phyloP scores from a whole-genome alignment of 2,888 invertebrate species.

The Notodromas monacha region DNA sequence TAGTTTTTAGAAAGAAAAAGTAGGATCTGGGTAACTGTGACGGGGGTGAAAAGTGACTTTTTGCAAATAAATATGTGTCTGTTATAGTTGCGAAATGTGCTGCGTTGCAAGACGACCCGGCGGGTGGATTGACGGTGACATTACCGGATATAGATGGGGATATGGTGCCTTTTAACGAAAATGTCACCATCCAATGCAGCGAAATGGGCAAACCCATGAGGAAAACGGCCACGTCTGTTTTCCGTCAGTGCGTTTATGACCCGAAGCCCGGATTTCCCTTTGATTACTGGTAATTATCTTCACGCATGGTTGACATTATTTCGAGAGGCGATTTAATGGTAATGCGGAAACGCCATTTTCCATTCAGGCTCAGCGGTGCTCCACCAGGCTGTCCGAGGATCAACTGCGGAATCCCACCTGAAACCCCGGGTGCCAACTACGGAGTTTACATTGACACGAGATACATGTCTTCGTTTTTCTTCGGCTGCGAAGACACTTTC shows the following conservation, averaged over 20 bases:
- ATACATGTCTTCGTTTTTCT: slow-evolving; percentile 73
- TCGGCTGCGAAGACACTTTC: slow-evolving; percentile 68
- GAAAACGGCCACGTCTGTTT: slow-evolving; percentile 44
- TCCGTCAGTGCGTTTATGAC: slow-evolving; percentile 81
- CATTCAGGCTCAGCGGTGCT: slow-evolving; percentile 25
- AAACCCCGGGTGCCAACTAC: slow-evolving; percentile 74
- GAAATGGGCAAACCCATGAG: slow-evolving; percentile 40
- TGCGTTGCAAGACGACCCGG: slow-evolving; percentile 53
- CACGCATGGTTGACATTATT: no score
- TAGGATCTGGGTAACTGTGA: no score
- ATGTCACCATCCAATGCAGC: slow-evolving; percentile 51
- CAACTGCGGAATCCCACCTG: slow-evolving; percentile 64
- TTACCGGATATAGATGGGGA: slow-evolving; percentile 48
- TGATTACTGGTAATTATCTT: slow-evolving; percentile 37
- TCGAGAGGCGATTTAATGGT: no score
- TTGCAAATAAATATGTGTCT: no score
- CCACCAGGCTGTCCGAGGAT: slow-evolving; percentile 54
- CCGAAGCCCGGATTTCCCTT: slow-evolving; percentile 52
- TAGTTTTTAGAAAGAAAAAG: no score
- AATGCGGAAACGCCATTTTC: neutral
- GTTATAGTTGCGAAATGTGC: slow-evolving; percentile 51
- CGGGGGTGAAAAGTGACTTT: no score
- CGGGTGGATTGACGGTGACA: slow-evolving; percentile 43
- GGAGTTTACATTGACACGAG: slow-evolving; percentile 55
- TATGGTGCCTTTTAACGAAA: slow-evolving; percentile 54